Percentiles rank a stretch among this genome's conserved stretches.
Conservation (phyloP, 1,140 invertebrate species). For the Vanessa tameamea region DNA sequence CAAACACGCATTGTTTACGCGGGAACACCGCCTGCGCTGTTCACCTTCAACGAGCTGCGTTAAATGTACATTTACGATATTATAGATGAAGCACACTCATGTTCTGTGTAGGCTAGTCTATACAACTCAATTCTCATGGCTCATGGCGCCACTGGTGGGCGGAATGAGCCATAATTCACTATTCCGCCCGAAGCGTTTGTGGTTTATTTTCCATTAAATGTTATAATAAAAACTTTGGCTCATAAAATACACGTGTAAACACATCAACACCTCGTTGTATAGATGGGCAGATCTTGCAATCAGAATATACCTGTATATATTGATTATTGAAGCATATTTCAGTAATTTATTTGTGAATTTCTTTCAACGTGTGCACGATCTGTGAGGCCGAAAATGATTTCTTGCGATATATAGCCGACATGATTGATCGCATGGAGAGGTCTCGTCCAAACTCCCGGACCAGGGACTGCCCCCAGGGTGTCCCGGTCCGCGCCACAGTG, state of each 20-base stretch:
- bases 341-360: too few relatives aligned
- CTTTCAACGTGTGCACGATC: too few relatives aligned
- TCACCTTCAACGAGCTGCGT: slow-evolving; percentile 25
- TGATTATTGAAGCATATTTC: too few relatives aligned
- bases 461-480: too few relatives aligned
- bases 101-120: slow-evolving; percentile 30
- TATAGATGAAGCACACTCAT: slow-evolving; percentile 19
- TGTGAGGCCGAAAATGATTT: too few relatives aligned
- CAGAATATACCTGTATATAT: too few relatives aligned
- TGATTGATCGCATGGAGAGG: too few relatives aligned
- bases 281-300: neutral
- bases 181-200: neutral
- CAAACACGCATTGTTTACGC: slow-evolving; percentile 75
- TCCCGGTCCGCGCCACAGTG: too few relatives aligned
- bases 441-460: too few relatives aligned
- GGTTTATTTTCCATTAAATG: slow-evolving; percentile 1
- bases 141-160: slow-evolving; percentile 23
- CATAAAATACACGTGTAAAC: slow-evolving; percentile 4
- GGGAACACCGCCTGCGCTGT: slow-evolving; percentile 39
- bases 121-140: neutral
- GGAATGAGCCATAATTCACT: slow-evolving; percentile 15
- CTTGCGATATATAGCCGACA: too few relatives aligned
- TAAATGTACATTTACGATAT: slow-evolving; percentile 44
- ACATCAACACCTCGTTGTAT: neutral
- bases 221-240: neutral